Percentiles rank a stretch among this genome's conserved stretches.
These are phyloP conservation scores for Etheostoma nigrum DNA, from an alignment of 2,797 vertebrate genomes.

Conservation along the genomic window DNA sequence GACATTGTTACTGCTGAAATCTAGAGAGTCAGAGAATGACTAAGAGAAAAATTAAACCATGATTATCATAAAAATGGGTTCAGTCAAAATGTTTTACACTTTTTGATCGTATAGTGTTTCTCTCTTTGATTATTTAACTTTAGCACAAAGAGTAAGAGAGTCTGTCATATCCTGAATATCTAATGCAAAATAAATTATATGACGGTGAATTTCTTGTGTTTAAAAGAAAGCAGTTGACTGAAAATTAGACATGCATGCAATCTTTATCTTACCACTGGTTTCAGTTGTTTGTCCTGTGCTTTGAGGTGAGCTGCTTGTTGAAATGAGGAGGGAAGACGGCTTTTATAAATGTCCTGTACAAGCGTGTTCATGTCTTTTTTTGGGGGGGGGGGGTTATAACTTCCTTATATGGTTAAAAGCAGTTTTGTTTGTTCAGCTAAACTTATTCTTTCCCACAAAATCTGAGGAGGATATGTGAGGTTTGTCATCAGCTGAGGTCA, in stretches of 20 bases:
- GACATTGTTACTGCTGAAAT: slow-evolving; percentile 6
- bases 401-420: not conserved
- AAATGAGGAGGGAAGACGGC: not conserved
- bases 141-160: not conserved
- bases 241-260: not conserved
- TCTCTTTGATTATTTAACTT: not conserved
- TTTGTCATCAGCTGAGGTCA: not conserved
- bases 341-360: not conserved
- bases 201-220: not conserved
- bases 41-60: not conserved
- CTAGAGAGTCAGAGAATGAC: not conserved
- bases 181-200: not conserved
- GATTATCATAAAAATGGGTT: not conserved
- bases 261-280: slow-evolving; percentile 10
- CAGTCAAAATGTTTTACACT: not conserved
- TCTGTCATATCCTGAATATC: not conserved
- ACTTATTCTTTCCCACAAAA: not conserved
- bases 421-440: not conserved
- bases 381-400: not conserved
- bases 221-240: not conserved
- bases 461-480: not conserved
- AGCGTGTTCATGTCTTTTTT: not conserved
- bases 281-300: not conserved
- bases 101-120: too few relatives aligned
- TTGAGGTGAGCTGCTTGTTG: not conserved